phyloP scores from a whole-genome alignment of 1,140 invertebrate genomes.

The Anastatus disparis region DNA sequence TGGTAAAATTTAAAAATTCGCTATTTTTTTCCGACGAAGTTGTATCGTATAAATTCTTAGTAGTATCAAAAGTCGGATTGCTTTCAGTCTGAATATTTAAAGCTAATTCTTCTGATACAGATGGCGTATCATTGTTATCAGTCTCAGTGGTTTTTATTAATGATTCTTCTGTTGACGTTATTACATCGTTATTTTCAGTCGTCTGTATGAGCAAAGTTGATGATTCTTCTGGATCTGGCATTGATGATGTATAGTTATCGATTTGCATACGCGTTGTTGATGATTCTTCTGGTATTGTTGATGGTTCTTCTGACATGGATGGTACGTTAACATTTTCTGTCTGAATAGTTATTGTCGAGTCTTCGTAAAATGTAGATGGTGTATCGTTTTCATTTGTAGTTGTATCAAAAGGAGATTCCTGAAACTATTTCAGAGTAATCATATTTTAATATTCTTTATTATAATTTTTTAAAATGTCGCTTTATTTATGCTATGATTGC shows the following conservation, averaged over 20 bases:
- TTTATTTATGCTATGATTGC: too few relatives aligned
- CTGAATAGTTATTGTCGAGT: background rate
- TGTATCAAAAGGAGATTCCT: background rate
- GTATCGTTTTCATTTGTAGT: background rate
- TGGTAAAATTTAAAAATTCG: background rate
- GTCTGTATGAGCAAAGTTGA: too few relatives aligned
- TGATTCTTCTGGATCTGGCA: too few relatives aligned
- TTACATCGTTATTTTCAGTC: background rate
- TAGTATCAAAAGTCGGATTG: background rate
- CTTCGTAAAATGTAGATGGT: background rate
- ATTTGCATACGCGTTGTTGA: too few relatives aligned
- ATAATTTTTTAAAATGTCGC: too few relatives aligned
- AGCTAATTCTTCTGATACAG: background rate
- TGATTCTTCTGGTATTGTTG: background rate
- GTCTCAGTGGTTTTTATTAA: background rate
- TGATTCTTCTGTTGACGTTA: constrained; percentile 1
- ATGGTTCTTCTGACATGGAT: too few relatives aligned
- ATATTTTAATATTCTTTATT: background rate
- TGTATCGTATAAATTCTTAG: background rate
- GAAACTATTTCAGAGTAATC: background rate
- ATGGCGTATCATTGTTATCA: background rate
- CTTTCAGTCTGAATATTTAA: background rate
- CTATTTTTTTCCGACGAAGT: too few relatives aligned
- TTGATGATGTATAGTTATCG: too few relatives aligned
- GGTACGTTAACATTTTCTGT: background rate